phyloP scores from a whole-genome alignment of 2,888 invertebrate genomes.

The Tetheella fluctuosa region DNA sequence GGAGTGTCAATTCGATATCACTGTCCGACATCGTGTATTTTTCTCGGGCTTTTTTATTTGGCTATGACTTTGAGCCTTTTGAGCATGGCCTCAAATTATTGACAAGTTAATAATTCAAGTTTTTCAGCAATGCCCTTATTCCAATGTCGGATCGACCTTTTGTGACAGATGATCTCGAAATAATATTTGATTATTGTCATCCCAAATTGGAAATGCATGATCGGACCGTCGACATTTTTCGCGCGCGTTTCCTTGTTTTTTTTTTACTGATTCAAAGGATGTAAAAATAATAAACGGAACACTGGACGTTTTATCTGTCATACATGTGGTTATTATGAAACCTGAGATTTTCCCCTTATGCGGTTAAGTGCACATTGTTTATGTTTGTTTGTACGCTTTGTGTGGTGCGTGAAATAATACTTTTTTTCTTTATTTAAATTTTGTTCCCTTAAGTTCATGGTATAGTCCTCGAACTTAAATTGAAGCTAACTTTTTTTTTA shows the following conservation, averaged over 20 bases:
- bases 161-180: conserved; percentile 31
- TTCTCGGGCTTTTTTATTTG: neutral
- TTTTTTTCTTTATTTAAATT: neutral
- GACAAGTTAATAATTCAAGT: conserved; percentile 28
- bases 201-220: conserved; percentile 34
- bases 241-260: conserved; percentile 31
- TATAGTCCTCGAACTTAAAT: no score
- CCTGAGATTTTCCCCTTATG: conserved; percentile 40
- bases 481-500: no score
- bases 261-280: conserved; percentile 41
- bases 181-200: conserved; percentile 33
- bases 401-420: neutral
- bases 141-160: conserved; percentile 26
- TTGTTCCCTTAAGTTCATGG: neutral
- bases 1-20: neutral
- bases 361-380: conserved; percentile 50
- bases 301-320: conserved; percentile 35
- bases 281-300: conserved; percentile 39
- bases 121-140: conserved; percentile 25
- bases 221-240: conserved; percentile 25
- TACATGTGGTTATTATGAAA: conserved; percentile 27
- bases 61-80: neutral
- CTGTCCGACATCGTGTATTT: neutral
- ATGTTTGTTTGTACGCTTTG: conserved; percentile 29
- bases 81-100: conserved; percentile 23